Evolutionary conservation across 2,888 invertebrate species (phyloP), one percentile per base, ranked within the genome.

Genomic region (Acleris holmiana): DNA sequence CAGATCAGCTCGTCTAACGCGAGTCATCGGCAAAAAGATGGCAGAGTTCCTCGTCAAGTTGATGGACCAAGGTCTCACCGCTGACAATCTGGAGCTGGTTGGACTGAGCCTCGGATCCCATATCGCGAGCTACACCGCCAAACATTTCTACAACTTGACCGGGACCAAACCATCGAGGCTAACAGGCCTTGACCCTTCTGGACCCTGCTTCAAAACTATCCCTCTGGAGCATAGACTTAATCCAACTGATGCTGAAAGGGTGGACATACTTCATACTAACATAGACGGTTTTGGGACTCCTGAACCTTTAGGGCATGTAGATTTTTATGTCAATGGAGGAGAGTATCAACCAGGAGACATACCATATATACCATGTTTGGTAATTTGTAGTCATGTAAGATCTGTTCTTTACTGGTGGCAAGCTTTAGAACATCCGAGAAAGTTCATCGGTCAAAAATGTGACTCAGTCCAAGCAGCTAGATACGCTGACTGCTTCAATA

Each of bases 201-300:
- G 92, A 0, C 91, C 92, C 0, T 92, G 92, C 64, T 92, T 78
- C 58, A 79, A 91, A 17, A 72, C 78, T 0, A 41, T 92, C 2
- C 79, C 82, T 0, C 58, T 76, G 0, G 78, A 83, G 1, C 71
- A 81, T 7, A 85, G 84, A 48, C 67, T 92, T 0, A 73, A 77
- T 5, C 67, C 71, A 1, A 74, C 80, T 0, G 90, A 91, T 29
- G 91, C 82, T 0, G 73, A 77, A 0, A 74, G 70, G 56, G 89
- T 91, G 0, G 91, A 91, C 47, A 73, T 89, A 0, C 46, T 92
- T 0, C 92, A 92, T 40, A 91, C 92, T 0, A 92, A 92, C 63
- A 91, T 92, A 2, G 92, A 92, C 29, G 92, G 91, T 0, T 92
- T 92, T 60, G 92, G 92, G 0, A 89, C 86, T 3, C 90, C 92